Conservation (phyloP, 1,140 invertebrate species). For the Cylas formicarius region DNA sequence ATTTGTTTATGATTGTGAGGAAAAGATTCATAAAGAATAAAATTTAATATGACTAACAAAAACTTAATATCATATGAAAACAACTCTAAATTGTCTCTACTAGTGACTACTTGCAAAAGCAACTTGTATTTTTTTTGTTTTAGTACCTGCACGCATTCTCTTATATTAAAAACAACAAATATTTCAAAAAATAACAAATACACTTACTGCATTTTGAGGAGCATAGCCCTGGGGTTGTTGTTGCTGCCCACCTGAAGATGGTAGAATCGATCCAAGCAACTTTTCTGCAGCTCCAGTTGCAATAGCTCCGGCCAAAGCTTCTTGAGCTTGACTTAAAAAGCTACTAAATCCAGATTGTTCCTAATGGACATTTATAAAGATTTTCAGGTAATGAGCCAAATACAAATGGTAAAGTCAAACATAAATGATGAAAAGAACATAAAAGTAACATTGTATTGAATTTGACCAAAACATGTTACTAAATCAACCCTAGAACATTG, state of each 20-base stretch:
- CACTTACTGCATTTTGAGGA: slow-evolving; percentile 29
- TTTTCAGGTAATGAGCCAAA: background rate
- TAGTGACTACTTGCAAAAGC: too few species aligned
- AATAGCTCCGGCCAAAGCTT: slow-evolving; percentile 31
- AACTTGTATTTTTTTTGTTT: too few species aligned
- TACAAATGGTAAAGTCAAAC: background rate
- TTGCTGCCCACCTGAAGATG: slow-evolving; percentile 12
- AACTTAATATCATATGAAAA: too few species aligned
- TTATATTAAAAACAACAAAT: background rate
- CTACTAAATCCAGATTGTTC: slow-evolving; percentile 27
- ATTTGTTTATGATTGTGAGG: too few species aligned
- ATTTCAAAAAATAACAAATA: slow-evolving; percentile 1
- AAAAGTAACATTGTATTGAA: background rate
- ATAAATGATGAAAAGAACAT: too few species aligned
- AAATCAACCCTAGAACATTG: too few species aligned
- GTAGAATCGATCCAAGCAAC: slow-evolving; percentile 27
- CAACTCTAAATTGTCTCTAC: too few species aligned
- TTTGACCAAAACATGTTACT: too few species aligned
- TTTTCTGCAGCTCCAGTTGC: slow-evolving; percentile 33
- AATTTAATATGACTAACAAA: too few species aligned
- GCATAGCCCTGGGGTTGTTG: slow-evolving; percentile 26
- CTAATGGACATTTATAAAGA: background rate
- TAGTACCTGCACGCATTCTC: too few species aligned
- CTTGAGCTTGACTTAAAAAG: slow-evolving; percentile 31
- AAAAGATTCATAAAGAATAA: too few species aligned